Evolutionary conservation across 2,113 vertebrate genomes (phyloP).

Genomic region (Pardalotus punctatus): DNA sequence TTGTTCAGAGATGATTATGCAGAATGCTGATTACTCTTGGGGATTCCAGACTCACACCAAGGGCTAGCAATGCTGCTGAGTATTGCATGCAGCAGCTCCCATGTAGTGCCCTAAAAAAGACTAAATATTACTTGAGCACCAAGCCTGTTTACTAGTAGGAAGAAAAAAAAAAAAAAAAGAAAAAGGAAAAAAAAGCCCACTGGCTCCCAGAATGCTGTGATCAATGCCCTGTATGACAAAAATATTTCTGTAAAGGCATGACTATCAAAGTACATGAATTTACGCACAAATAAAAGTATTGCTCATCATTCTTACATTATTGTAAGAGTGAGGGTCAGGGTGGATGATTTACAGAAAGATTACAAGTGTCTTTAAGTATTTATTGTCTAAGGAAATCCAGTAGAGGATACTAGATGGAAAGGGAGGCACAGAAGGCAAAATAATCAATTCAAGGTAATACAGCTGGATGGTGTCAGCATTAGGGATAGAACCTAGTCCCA

Average conservation of each 20-base stretch:
- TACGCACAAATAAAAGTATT: not conserved
- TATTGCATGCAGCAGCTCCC: not conserved
- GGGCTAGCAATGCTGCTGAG: not conserved
- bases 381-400: not conserved
- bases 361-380: not conserved
- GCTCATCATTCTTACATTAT: not conserved
- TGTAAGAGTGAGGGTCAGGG: not conserved
- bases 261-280: not conserved
- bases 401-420: not conserved
- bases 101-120: not conserved
- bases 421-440: not conserved
- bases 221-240: not conserved
- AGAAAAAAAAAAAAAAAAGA: not conserved
- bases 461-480: not conserved
- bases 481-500: not conserved
- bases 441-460: not conserved
- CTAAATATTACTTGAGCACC: not conserved
- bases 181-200: fast-evolving
- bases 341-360: not conserved
- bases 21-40: not conserved
- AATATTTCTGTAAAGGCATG: not conserved
- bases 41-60: not conserved
- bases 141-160: not conserved
- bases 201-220: not conserved
- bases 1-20: not conserved